Percentiles rank a stretch among this genome's conserved stretches.
These are phyloP conservation scores for Todiramphus chloris DNA, from an alignment of 2,113 vertebrate genomes.

Conservation along the genomic window DNA sequence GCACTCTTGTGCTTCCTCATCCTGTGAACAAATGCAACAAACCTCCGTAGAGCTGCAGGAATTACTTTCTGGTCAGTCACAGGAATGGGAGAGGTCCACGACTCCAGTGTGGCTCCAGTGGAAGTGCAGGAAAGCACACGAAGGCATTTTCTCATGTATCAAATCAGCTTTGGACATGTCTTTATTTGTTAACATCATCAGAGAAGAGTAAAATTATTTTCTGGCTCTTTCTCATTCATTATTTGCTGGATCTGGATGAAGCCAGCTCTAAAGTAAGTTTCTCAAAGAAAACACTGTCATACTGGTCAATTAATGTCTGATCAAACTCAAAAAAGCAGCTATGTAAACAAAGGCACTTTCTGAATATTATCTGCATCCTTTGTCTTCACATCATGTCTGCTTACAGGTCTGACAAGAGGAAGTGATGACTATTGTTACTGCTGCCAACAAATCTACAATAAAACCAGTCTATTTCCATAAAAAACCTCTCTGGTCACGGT, in stretches of 20 bases:
- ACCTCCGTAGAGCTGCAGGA: background rate
- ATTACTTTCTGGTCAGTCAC: background rate
- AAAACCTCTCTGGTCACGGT: background rate
- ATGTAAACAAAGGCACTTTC: background rate
- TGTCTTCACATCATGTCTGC: background rate
- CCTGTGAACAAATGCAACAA: background rate
- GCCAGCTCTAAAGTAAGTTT: background rate
- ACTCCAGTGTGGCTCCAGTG: background rate
- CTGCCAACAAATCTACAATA: background rate
- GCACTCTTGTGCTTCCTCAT: background rate
- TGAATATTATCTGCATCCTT: conserved; percentile 1
- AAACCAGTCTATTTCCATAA: background rate
- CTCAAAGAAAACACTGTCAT: background rate
- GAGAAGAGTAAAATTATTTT: background rate
- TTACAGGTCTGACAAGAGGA: conserved; percentile 7
- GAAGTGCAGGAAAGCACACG: background rate
- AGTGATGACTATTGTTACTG: background rate
- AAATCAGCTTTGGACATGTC: background rate
- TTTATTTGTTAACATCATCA: background rate
- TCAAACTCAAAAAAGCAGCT: background rate
- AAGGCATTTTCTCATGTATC: background rate
- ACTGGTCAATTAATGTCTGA: background rate
- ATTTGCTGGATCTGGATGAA: background rate
- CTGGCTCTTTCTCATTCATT: background rate
- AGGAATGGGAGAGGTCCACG: background rate